Evolutionary conservation across 1,140 invertebrate genomes (phyloP).

Genomic region (Aphaenogaster rudis): DNA sequence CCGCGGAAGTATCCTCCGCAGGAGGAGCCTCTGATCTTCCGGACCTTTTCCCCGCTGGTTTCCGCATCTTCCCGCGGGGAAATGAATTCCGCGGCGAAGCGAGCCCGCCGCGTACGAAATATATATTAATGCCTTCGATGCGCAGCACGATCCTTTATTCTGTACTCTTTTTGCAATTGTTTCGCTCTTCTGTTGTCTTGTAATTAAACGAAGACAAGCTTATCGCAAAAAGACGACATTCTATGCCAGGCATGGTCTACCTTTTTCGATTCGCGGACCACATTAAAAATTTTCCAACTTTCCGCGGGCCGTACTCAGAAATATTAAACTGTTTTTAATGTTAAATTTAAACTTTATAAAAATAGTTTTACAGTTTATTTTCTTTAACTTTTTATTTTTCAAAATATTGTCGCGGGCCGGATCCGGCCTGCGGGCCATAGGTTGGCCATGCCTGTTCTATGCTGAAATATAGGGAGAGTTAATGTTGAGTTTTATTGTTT

Average conservation of each 20-base stretch:
- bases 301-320: too few species aligned
- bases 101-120: neutral
- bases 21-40: conserved; percentile 36
- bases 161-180: neutral
- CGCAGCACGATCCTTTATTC: neutral
- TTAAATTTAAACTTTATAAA: too few species aligned
- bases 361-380: too few species aligned
- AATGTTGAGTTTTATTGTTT: neutral
- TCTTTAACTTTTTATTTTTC: too few species aligned
- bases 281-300: too few species aligned
- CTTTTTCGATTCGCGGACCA: too few species aligned
- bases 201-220: neutral
- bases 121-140: conserved; percentile 14
- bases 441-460: too few species aligned
- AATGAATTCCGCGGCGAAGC: conserved; percentile 18
- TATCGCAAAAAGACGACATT: neutral
- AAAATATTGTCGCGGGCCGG: too few species aligned
- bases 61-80: neutral
- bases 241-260: neutral
- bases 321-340: too few species aligned
- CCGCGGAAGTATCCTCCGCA: conserved; percentile 47
- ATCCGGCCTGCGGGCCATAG: too few species aligned
- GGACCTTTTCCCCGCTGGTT: neutral
- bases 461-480: neutral
- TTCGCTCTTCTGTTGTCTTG: neutral